Evolutionary conservation across 2,797 vertebrate genomes (phyloP), one percentile per base, ranked within the genome.

Genomic region (Paguma larvata): DNA sequence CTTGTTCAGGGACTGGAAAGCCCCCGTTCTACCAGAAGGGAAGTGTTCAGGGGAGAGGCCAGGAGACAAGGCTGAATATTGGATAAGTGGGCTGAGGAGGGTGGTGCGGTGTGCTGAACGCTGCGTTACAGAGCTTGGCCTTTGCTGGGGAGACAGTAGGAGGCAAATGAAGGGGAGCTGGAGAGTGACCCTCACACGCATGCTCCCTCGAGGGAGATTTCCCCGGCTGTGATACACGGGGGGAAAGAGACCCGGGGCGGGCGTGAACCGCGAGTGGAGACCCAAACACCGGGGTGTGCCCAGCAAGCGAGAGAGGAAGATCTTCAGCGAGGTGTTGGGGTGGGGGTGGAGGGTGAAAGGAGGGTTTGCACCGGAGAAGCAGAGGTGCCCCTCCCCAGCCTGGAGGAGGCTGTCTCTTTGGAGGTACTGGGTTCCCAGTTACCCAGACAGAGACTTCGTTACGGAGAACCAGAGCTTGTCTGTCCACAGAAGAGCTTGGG

Each of bases 81-180:
- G 63, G 27, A 19, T 25, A 41, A 48, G 67, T 16, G 65, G 51
- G 46, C 59, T 30, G 10, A 2, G 6, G 34, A 18, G 34, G 30
- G 38, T 6, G 0, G 0, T 0, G 5, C 44, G 67, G 3, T 12
- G 23, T 32, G 63, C 38, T 3, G 46, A 5, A 15, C 0, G 0
- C 67, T 34, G 59, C 25, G 0, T 13, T 18, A 25, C 16, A 14
- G 48, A 56, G 32, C 34, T 2, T 32, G 48, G 23, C 59, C 38
- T 90, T 72, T 32, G 19, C 78, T 72, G 30, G n/a, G 30, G 11
- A 6, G 63, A 73, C 30, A 14, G 38, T 2, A 21, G 67, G 46
- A 51, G 2, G 1, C 27, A 4, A 1, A 12, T 38, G 65, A 68
- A 78, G n/a, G 34, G 44, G 30, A n/a, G 7, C 44, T 34, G 15